A percentile compares a stretch with the other conserved stretches of the same genome.
phyloP scores from a whole-genome alignment of 2,797 vertebrate genomes.

The Ceyx erithaca region DNA sequence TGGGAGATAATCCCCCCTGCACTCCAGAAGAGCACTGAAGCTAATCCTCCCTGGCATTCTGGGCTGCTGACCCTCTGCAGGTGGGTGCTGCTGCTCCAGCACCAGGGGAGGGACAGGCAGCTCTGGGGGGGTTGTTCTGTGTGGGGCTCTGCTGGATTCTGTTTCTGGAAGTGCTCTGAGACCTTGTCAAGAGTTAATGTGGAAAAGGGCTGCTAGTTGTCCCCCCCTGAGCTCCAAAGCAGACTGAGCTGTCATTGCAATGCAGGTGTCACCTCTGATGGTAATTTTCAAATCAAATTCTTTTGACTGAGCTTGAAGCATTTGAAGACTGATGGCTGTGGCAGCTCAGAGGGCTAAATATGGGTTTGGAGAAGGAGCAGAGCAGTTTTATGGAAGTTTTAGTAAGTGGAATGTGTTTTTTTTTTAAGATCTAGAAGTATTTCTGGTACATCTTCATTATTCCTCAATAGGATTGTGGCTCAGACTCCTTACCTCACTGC shows the following conservation, averaged over 20 bases:
- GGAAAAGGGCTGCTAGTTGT: not conserved
- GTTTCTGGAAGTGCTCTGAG: slow-evolving; percentile 13
- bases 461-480: not conserved
- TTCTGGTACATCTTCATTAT: not conserved
- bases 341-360: not conserved
- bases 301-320: not conserved
- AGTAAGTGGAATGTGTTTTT: fast-evolving
- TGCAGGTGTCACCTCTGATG: not conserved
- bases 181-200: not conserved
- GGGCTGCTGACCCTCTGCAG: not conserved
- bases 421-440: not conserved
- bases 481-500: not conserved
- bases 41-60: slow-evolving; percentile 45
- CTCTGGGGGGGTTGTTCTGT: not conserved
- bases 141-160: not conserved
- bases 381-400: not conserved
- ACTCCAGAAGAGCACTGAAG: slow-evolving; percentile 35
- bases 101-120: slow-evolving; percentile 3
- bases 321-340: not conserved
- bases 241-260: not conserved
- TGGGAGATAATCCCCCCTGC: slow-evolving; percentile 47
- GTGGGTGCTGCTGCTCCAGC: slow-evolving; percentile 60
- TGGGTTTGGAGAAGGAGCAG: not conserved
- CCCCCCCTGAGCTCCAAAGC: not conserved
- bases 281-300: not conserved